Evolutionary conservation across 2,797 vertebrate genomes (phyloP).

Genomic region (Pachyuromys duprasi): DNA sequence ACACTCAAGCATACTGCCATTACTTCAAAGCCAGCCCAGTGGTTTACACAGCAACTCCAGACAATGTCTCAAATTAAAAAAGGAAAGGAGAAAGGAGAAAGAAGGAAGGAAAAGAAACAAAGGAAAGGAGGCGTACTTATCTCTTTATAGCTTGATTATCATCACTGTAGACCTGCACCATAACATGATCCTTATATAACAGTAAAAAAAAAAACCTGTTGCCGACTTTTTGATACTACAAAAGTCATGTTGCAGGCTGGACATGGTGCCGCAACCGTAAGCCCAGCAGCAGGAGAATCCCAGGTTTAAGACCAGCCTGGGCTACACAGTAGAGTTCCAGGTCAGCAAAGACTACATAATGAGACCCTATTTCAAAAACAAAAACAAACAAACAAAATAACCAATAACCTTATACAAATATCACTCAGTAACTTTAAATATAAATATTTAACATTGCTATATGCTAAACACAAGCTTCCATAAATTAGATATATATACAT

Average conservation of each 20-base stretch:
- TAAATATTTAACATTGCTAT: background rate
- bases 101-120: background rate
- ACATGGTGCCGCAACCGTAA: background rate
- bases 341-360: background rate
- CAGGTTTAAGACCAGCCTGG: background rate
- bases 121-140: background rate
- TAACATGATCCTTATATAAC: background rate
- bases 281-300: background rate
- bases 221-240: background rate
- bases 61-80: background rate
- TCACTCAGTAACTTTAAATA: constrained; percentile 24
- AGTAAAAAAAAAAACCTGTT: constrained; percentile 17
- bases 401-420: constrained; percentile 8
- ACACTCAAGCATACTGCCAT: background rate
- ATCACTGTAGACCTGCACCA: background rate
- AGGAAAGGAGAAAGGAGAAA: background rate
- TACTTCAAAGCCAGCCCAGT: background rate
- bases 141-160: constrained; percentile 7
- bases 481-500: constrained; percentile 32
- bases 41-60: background rate
- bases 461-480: constrained; percentile 20
- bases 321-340: background rate
- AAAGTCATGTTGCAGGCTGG: background rate
- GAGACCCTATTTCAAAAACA: background rate
- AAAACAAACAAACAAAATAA: background rate